These are phyloP conservation scores for Myiagra hebetior DNA, from an alignment of 2,113 vertebrate genomes.

Conservation along the genomic window DNA sequence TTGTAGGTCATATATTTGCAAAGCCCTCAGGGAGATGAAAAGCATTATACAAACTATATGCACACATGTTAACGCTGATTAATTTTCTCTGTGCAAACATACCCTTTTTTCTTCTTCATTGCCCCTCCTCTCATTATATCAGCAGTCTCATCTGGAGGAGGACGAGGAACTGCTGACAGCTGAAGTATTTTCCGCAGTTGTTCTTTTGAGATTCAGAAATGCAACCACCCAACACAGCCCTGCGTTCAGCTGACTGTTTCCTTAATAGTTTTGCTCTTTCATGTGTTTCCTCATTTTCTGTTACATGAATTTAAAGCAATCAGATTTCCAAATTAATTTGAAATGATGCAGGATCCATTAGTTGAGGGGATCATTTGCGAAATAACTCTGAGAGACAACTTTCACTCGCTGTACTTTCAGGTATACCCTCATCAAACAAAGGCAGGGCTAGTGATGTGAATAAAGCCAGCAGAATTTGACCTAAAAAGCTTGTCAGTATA, in stretches of 20 bases:
- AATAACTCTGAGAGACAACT: background rate
- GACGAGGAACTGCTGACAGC: constrained; percentile 29
- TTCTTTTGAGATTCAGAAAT: constrained; percentile 48
- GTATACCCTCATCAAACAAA: background rate
- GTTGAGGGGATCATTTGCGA: background rate
- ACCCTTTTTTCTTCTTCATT: constrained; percentile 32
- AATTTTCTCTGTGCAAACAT: constrained; percentile 32
- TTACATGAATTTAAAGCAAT: constrained; percentile 60
- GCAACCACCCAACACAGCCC: background rate
- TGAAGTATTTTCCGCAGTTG: constrained; percentile 23
- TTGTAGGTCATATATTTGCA: constrained; percentile 37
- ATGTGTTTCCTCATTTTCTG: constrained; percentile 57
- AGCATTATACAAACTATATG: constrained; percentile 32
- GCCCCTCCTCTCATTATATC: constrained; percentile 40
- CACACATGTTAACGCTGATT: constrained; percentile 31
- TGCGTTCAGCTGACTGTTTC: constrained; percentile 42
- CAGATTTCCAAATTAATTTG: constrained; percentile 57
- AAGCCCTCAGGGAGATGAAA: background rate
- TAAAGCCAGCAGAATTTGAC: background rate
- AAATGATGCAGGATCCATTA: constrained; percentile 30
- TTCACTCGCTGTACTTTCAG: background rate
- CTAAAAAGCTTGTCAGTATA: background rate
- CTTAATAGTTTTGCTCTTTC: constrained; percentile 58
- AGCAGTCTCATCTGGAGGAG: constrained; percentile 53
- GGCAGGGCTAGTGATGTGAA: background rate